Evolutionary conservation across 2,888 invertebrate genomes (phyloP).

Genomic region (Chrysina gloriosa): DNA sequence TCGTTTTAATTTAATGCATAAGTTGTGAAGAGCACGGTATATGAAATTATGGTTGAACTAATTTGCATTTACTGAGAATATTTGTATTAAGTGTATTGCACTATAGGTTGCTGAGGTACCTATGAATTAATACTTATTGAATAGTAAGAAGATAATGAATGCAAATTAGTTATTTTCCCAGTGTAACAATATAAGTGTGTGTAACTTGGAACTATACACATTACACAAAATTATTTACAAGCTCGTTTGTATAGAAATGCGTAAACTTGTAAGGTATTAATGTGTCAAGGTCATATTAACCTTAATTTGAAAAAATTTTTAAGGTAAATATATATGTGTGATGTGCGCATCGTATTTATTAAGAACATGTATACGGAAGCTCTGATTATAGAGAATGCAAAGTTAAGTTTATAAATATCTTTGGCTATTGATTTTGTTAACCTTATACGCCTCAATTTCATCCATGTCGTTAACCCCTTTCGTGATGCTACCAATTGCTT

Average conservation of each 20-base stretch:
- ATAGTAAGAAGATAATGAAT: not conserved
- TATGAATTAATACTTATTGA: not conserved
- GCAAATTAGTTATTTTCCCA: not conserved
- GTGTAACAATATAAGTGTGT: not conserved
- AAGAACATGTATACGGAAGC: slow-evolving; percentile 1
- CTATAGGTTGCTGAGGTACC: not conserved
- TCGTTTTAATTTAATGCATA: too few species aligned
- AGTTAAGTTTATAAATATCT: slow-evolving; percentile 25
- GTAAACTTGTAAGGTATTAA: slow-evolving; percentile 15
- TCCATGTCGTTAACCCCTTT: slow-evolving; percentile 30
- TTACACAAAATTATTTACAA: slow-evolving; percentile 12
- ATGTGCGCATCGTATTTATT: slow-evolving; percentile 5
- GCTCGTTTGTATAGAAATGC: slow-evolving; percentile 2
- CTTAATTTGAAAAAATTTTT: slow-evolving; percentile 28
- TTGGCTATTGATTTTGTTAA: slow-evolving; percentile 29
- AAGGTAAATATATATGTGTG: slow-evolving; percentile 11
- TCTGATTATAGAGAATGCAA: not conserved
- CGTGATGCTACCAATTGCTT: not conserved
- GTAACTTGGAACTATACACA: not conserved
- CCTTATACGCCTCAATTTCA: slow-evolving; percentile 13
- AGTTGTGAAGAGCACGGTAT: too few species aligned
- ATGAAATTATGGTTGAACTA: too few species aligned
- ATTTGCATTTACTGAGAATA: too few species aligned
- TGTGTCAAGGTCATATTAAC: slow-evolving; percentile 30
- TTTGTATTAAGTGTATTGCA: too few species aligned